Base-by-base conservation (phyloP, 2,888 invertebrate genomes). In the Andrena bicolor region DNA sequence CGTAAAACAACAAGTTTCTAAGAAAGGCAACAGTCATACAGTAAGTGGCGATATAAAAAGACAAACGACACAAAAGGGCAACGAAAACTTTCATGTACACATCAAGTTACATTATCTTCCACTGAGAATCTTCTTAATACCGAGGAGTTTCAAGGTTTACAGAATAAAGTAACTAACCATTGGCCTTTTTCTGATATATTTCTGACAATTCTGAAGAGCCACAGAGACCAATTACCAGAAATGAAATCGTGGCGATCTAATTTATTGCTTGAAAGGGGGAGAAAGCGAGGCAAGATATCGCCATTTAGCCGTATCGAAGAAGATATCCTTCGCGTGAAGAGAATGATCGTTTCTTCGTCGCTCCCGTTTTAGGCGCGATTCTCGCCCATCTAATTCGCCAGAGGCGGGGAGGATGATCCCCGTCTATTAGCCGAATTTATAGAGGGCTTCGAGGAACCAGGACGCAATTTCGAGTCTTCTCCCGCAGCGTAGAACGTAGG, bases 371-470 rank as follows among this genome's bases (percentile, higher is more conserved):
- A 10, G 63, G 48, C 64, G 26, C 28, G 56, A 65, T 69, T 65
- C 74, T 35, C 66, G 28, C 16, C 56, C 16, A 5, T 10, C 72
- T 65, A 65, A 82, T 73, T 77, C 58, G 32, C 48, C 63, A 48
- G 10, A 48, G 65, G 83, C 64, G 61, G 56, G 60, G 70, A 41
- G 77, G 77, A 56, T 56, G 83, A 77, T 61, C 60, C 79, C 26
- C 65, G 73, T 80, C 84, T 88, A 88, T 87, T 87, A 87, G 80
- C 64, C 82, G 71, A 88, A 87, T 87, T 87, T 87, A 87, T 84
- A 77, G 84, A 61, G 60, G 80, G 76, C 56, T 78, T 79, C 86
- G 83, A 66, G 71, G 79, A 77, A 88, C 77, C 83, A 56, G 28
- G 77, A 48, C 26, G 51, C 66, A 68, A 64, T 82, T 76, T 69